These are phyloP conservation scores for Heterocephalus glaber DNA, from an alignment of 2,113 vertebrate genomes.

Conservation along the genomic window DNA sequence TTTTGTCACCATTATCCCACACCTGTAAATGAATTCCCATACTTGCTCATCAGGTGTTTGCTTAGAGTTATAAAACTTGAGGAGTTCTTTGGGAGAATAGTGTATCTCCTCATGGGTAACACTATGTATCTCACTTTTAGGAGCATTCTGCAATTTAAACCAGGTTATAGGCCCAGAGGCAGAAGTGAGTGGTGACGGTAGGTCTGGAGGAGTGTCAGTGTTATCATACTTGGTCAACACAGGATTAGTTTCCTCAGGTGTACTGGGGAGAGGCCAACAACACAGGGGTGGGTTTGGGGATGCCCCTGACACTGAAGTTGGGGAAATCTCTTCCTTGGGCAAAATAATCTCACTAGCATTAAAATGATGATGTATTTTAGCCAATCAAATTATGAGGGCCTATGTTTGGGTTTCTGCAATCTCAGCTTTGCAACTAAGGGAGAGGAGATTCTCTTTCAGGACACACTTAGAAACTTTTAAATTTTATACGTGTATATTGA, in stretches of 20 bases:
- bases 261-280: neutral
- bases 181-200: neutral
- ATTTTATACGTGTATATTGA: neutral
- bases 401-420: neutral
- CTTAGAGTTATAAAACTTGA: neutral
- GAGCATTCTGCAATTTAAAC: neutral
- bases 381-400: neutral
- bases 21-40: neutral
- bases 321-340: neutral
- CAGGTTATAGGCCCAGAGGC: neutral
- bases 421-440: neutral
- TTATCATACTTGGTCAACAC: neutral
- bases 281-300: neutral
- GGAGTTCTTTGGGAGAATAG: neutral
- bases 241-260: neutral
- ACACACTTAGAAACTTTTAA: neutral
- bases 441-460: neutral
- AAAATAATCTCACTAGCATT: neutral
- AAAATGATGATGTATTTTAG: neutral
- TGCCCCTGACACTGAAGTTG: accelerated
- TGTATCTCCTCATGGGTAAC: neutral
- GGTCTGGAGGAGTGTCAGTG: neutral
- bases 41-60: neutral
- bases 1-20: too few relatives aligned
- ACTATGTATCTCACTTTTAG: neutral